Base-by-base conservation (phyloP, 2,113 vertebrate genomes). In the Paralichthys olivaceus region DNA sequence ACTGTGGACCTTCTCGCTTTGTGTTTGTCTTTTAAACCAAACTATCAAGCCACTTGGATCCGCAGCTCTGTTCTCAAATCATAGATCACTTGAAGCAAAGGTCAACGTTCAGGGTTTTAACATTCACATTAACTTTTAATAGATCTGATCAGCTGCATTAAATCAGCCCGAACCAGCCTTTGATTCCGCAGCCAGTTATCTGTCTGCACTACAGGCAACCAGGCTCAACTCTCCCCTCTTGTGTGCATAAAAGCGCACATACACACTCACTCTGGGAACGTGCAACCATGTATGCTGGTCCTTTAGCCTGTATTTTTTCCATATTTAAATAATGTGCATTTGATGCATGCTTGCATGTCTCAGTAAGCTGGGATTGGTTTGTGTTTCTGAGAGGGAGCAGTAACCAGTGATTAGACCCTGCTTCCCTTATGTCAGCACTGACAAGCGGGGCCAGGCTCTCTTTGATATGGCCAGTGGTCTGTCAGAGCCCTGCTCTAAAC, bases 391-490 rank as follows among this genome's bases (percentile, higher is more conserved):
- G 85, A 71, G 87, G 74, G 57, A 87, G 72, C 86, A 90, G 87
- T 83, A 86, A 88, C 80, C 84, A 40, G 83, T 91, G 91, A 93
- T 93, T 90, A 91, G 79, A 77, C 58, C 82, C 84, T 68, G 90
- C 87, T 87, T 87, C 79, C 84, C 71, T 73, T 72, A 84, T 94
- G 94, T 95, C 94, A 94, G 87, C 93, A 85, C 93, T 90, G 94
- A 94, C 94, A 94, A 94, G 92, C 87, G 34, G 78, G 89, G 75
- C 89, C 91, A 82, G 79, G 76, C 76, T 90, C 65, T 66, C 91
- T 94, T 89, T 92, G 92, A 91, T 93, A 90, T 85, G 90, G 72
- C 88, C 92, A 92, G 86, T 77, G 84, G 88, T 89, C 92, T 93
- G 91, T 94, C 94, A 93, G 84, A 87, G 87, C 90, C 89, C 83